Evolutionary conservation across 2,113 vertebrate species (phyloP), one percentile per base, ranked within the genome.

Genomic region (Leucosticte australis): DNA sequence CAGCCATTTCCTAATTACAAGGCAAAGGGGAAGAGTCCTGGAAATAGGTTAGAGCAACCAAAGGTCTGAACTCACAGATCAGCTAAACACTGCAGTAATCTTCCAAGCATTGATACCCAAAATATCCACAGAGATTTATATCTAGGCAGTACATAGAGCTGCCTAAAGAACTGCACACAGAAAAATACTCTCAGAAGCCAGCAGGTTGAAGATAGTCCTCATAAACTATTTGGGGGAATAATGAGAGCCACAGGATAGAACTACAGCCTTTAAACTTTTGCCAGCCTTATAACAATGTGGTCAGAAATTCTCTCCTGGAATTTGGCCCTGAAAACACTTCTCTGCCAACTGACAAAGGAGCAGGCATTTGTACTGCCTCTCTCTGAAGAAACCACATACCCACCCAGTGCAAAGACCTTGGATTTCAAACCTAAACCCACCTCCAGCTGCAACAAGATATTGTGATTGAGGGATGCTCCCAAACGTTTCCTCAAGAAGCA

Each of bases 381-480:
- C 6, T 79, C 31, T 62, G 42, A 62, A 81, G 28, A 15, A 53
- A 16, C 4, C 30, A 7, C 7, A 63, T 27, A 59, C 7, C 16
- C 10, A 35, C 1, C 16, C 63, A 57, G 15, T 24, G 20, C 22
- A n/a, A 1, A 37, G 7, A 52, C 26, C 30, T 50, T 20, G 23
- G 10, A 53, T 49, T 80, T 28, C 50, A 70, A 77, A 81, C 33
- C 7, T 39, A 77, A 56, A 60, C 65, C 6, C 10, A 13, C 23
- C 23, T 24, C 5, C 6, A 31, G 24, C 13, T 67, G 19, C 2
- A 2, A 41, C 0, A 1, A 7, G 26, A 37, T 37, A 42, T 0
- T 41, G 26, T 17, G 28, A 41, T 5, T 31, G 44, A 79, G 18
- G 50, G 7, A 28, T 18, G 13, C 33, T 79, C 62, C 69, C 49